Conservation (phyloP, 2,888 invertebrate genomes). For the Parnassius mnemosyne region DNA sequence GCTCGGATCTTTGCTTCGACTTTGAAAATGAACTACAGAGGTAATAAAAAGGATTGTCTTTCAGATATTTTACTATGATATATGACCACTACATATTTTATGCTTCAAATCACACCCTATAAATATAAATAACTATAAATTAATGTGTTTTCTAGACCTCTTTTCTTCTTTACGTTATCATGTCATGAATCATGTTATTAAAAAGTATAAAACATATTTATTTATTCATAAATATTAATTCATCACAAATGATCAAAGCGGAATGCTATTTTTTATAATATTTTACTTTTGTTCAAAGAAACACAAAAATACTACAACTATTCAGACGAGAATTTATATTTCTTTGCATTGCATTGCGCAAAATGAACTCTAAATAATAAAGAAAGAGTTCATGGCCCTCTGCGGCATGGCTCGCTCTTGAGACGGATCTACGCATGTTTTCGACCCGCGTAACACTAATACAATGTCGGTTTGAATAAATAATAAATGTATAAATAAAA, state of each 20-base stretch:
- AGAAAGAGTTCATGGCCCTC: conserved; percentile 71
- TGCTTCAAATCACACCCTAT: too few species aligned
- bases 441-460: conserved; percentile 38
- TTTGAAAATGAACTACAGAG: conserved; percentile 13
- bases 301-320: not conserved
- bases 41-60: conserved; percentile 2
- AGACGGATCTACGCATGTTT: conserved; percentile 46
- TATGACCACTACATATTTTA: too few species aligned
- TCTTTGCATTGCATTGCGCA: conserved; percentile 42
- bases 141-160: too few species aligned
- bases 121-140: too few species aligned
- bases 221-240: too few species aligned
- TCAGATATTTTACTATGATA: too few species aligned
- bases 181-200: too few species aligned
- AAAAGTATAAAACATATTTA: too few species aligned
- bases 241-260: too few species aligned
- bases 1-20: not conserved
- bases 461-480: conserved; percentile 29
- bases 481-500: conserved; percentile 16
- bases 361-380: conserved; percentile 69
- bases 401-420: conserved; percentile 45
- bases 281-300: not conserved
- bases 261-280: too few species aligned
- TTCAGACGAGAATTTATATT: conserved; percentile 10
- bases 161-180: too few species aligned